phyloP scores from a whole-genome alignment of 2,113 vertebrate genomes.

The Melanotaenia duboulayi region DNA sequence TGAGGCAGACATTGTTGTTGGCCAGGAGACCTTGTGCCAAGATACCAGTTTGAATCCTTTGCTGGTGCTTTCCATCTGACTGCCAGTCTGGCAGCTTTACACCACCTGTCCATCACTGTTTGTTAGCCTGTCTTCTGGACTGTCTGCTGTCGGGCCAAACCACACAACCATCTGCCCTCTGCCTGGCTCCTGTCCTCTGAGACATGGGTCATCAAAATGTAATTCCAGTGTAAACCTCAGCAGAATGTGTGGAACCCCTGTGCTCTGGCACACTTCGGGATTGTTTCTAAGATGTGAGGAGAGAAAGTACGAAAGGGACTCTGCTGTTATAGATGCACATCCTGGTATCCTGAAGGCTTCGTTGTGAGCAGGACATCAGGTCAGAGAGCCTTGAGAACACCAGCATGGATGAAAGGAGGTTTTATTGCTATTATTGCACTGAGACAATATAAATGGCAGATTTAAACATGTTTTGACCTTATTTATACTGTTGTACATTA shows the following conservation, averaged over 20 bases:
- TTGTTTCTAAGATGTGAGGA: conserved; percentile 51
- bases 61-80: conserved; percentile 58
- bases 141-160: conserved; percentile 56
- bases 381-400: conserved; percentile 52
- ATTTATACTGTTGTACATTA: too few species aligned
- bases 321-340: conserved; percentile 38
- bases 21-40: conserved; percentile 55
- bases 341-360: conserved; percentile 38
- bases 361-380: conserved; percentile 29
- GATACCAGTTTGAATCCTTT: conserved; percentile 60
- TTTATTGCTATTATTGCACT: not conserved
- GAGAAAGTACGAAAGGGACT: conserved; percentile 26
- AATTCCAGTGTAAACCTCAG: conserved; percentile 63
- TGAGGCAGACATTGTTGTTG: conserved; percentile 71
- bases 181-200: conserved; percentile 56
- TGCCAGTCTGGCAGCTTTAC: conserved; percentile 42
- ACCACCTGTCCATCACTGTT: conserved; percentile 72
- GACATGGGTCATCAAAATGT: conserved; percentile 60
- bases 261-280: conserved; percentile 62
- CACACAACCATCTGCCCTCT: conserved; percentile 70
- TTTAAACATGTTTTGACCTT: too few species aligned
- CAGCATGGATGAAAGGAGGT: not conserved
- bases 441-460: too few species aligned
- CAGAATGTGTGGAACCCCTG: conserved; percentile 49
- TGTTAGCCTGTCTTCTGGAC: conserved; percentile 58